These are phyloP conservation scores for Rugalucina vietnamica DNA, from an alignment of 2,888 invertebrate genomes.

Conservation along the genomic window DNA sequence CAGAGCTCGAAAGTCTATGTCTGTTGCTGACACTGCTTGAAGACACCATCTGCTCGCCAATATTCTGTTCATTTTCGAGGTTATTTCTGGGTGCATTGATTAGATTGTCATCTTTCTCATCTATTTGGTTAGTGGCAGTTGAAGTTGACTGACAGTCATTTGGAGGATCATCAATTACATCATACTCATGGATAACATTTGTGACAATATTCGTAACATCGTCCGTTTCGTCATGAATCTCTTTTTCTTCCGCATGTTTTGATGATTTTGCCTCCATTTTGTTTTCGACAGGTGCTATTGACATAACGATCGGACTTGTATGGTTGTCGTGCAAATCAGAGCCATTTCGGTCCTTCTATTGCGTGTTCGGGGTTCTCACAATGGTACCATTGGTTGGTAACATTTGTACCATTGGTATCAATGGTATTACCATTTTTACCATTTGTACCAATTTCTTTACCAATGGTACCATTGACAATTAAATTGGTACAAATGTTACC, in stretches of 20 bases:
- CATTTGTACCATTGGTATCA: too few species aligned
- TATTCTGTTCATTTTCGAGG: background rate
- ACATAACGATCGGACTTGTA: too few species aligned
- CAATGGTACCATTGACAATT: too few species aligned
- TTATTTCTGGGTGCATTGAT: background rate
- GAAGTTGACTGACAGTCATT: background rate
- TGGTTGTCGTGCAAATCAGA: too few species aligned
- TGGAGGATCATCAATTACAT: constrained; percentile 51
- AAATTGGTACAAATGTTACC: too few species aligned
- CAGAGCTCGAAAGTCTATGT: constrained; percentile 56
- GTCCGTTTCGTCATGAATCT: constrained; percentile 17
- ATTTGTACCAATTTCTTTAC: too few species aligned
- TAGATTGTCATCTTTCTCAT: background rate
- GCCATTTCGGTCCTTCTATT: too few species aligned
- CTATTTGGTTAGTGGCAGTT: background rate
- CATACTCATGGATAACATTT: constrained; percentile 64
- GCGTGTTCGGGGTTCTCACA: too few species aligned
- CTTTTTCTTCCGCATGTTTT: constrained; percentile 7
- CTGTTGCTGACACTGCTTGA: constrained; percentile 39
- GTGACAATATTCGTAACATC: constrained; percentile 39
- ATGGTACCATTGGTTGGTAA: too few species aligned
- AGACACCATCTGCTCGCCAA: background rate
- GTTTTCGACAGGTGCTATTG: too few species aligned
- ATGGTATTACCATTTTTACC: too few species aligned
- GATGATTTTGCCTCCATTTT: constrained; percentile 9